Evolutionary conservation across 1,140 invertebrate genomes (phyloP), one percentile per base, ranked within the genome.

Genomic region (Vollenhovia emeryi): DNA sequence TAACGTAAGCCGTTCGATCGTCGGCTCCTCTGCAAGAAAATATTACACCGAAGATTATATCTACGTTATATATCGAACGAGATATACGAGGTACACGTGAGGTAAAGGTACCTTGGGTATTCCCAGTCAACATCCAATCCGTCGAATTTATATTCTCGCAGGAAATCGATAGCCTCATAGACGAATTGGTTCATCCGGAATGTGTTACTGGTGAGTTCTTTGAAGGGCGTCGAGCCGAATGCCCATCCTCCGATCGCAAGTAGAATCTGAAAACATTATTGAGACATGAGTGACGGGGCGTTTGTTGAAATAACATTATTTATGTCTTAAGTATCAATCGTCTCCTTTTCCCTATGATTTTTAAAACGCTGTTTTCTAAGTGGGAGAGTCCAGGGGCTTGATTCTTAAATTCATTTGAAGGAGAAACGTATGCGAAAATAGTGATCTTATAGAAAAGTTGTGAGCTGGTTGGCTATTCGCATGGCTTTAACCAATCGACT

Each of bases 51-150:
- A 18, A 30, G 7, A 45, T 55, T 55, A 21, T 5, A n/a, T 36
- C 48, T 78, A 52, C 13, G n/a, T 68, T 68, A 43, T 21, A 30
- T 21, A 59, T 27, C 40, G 43, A 21, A 36, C 15, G 57, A 57
- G 3, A 36, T 55, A 73, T 55, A 73, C 2, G 40, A 62, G 36
- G 50, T 4, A 73, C n/a, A 24, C 2, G 13, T 15, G 7, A 24
- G 30, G 6, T 48, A 52, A 74, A 83, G 15, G 0, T 50, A 97
- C 96, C 97, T 96, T 3, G 98, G 98, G 94, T 99, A 99, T 95
- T 99, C 98, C 98, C 99, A 99, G 92, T 99, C 98, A 0, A 99
- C 97, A 89, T 99, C 98, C n/a, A 99, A 94, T 7, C 99, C 99
- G 92, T 99, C 98, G 92, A 99, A 99, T 93, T 98, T 97, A 88